Percentiles rank a stretch among this genome's conserved stretches.
phyloP scores from a whole-genome alignment of 2,113 vertebrate species.

The Aphyosemion australe region DNA sequence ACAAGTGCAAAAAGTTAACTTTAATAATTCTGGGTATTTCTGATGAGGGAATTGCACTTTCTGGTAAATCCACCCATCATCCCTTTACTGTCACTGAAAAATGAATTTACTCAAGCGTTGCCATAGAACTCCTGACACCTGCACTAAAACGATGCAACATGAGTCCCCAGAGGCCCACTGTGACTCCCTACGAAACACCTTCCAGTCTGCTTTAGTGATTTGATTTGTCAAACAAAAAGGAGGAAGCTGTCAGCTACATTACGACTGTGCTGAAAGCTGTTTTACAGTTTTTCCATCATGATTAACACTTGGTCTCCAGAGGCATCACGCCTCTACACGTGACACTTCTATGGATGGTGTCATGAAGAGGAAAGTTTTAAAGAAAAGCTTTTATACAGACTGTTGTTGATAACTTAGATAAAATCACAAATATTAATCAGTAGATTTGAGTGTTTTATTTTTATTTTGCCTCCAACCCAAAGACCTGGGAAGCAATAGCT shows the following conservation, averaged over 20 bases:
- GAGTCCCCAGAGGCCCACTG: not conserved
- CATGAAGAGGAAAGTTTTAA: too few species aligned
- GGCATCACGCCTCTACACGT: not conserved
- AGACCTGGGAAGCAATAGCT: too few species aligned
- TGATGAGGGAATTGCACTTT: not conserved
- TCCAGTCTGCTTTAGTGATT: not conserved
- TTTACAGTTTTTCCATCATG: not conserved
- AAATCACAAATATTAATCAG: too few species aligned
- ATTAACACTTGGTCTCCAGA: not conserved
- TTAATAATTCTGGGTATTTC: not conserved
- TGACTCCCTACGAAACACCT: not conserved
- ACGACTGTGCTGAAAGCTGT: not conserved
- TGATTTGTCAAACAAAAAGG: not conserved
- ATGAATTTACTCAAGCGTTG: conserved; percentile 7
- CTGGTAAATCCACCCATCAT: not conserved
- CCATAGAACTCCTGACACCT: not conserved
- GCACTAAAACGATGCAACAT: not conserved
- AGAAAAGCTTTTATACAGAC: too few species aligned
- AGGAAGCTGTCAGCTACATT: not conserved
- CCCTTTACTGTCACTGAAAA: not conserved
- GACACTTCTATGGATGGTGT: not conserved
- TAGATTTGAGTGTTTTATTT: too few species aligned
- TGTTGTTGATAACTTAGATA: too few species aligned
- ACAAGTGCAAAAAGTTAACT: not conserved
- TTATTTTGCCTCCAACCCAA: too few species aligned